Conservation (phyloP, 1,140 invertebrate genomes). For the Drosophila kepulauana region DNA sequence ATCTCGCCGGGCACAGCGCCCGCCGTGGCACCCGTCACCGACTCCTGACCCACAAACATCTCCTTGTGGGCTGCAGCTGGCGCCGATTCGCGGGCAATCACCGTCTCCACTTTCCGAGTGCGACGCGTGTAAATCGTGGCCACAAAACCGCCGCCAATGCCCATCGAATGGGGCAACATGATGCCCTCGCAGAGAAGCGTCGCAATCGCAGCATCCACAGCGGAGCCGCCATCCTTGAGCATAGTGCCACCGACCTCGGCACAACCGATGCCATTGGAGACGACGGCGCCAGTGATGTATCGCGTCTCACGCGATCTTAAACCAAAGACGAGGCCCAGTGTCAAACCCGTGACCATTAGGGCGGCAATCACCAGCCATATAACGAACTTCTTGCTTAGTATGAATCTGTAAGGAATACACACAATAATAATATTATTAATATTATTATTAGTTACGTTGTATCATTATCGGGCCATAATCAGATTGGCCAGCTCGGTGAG, state of each 20-base stretch:
- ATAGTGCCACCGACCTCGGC: slow-evolving; percentile 85
- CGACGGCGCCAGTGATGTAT: slow-evolving; percentile 65
- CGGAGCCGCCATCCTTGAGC: slow-evolving; percentile 91
- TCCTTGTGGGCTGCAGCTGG: slow-evolving; percentile 88
- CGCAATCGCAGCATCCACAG: slow-evolving; percentile 95
- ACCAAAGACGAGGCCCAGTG: slow-evolving; percentile 73
- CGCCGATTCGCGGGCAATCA: slow-evolving; percentile 94
- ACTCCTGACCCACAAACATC: slow-evolving; percentile 88
- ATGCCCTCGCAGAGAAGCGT: slow-evolving; percentile 95
- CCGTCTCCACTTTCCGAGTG: slow-evolving; percentile 86
- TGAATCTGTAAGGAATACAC: slow-evolving; percentile 45
- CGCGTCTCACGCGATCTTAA: slow-evolving; percentile 48
- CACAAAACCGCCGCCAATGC: slow-evolving; percentile 95
- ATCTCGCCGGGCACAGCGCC: slow-evolving; percentile 97
- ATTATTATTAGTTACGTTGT: not conserved
- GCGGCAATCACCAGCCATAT: slow-evolving; percentile 67
- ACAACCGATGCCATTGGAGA: slow-evolving; percentile 78
- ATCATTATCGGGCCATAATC: slow-evolving; percentile 3
- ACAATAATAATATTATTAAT: not conserved
- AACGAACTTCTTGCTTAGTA: slow-evolving; percentile 64
- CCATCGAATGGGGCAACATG: slow-evolving; percentile 94
- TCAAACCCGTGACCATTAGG: slow-evolving; percentile 65
- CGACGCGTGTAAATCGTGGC: slow-evolving; percentile 91
- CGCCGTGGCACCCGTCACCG: slow-evolving; percentile 87
- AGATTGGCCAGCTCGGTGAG: not conserved